A percentile compares a stretch with the other conserved stretches of the same genome.
Evolutionary conservation across 2,888 invertebrate species (phyloP).

Genomic region (Smittia sp.): DNA sequence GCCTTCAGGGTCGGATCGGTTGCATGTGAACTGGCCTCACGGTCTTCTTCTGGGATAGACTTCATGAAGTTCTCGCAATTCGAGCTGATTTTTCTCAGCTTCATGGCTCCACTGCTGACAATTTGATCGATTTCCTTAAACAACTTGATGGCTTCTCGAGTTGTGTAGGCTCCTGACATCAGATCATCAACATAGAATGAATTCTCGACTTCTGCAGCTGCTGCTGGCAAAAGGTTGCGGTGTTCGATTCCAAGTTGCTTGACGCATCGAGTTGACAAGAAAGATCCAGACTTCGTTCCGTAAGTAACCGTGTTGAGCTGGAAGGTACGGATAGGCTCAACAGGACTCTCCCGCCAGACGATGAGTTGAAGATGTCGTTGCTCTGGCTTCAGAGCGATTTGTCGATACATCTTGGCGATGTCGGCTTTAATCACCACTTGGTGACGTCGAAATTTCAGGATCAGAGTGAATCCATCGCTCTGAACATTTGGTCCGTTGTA

Average conservation of each 20-base stretch:
- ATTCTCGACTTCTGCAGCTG: conserved; percentile 16
- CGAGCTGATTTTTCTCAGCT: background rate
- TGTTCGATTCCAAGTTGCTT: conserved; percentile 43
- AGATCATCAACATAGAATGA: conserved; percentile 37
- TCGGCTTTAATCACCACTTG: conserved; percentile 22
- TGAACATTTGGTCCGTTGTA: conserved; percentile 13
- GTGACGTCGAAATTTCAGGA: conserved; percentile 16
- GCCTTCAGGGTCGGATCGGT: background rate
- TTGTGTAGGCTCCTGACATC: background rate
- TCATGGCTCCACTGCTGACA: background rate
- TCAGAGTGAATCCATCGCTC: background rate
- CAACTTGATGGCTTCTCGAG: background rate
- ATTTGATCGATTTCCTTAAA: background rate
- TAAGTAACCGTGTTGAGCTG: conserved; percentile 24
- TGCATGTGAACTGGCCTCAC: background rate
- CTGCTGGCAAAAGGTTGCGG: conserved; percentile 1
- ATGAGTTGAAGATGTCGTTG: conserved; percentile 37
- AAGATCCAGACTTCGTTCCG: conserved; percentile 30
- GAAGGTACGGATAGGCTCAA: background rate
- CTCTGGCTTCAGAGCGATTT: conserved; percentile 39
- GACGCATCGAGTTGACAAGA: conserved; percentile 40
- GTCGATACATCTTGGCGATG: conserved; percentile 43
- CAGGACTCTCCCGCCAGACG: conserved; percentile 39
- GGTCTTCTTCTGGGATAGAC: background rate
- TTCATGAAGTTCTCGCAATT: background rate